Conservation (phyloP, 1,140 invertebrate species). For the Drosophila neocordata region DNA sequence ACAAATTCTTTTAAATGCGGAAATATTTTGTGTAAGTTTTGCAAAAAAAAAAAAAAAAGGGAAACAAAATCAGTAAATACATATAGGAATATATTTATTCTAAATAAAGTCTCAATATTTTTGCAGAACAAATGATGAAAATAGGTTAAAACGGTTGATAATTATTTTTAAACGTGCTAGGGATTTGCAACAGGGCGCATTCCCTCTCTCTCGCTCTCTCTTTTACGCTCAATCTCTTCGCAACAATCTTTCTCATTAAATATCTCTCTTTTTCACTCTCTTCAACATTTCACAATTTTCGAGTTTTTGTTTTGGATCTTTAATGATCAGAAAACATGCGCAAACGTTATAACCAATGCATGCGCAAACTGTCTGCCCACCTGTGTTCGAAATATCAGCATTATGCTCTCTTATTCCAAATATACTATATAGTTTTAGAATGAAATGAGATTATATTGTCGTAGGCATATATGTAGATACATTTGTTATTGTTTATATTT, state of each 20-base stretch:
- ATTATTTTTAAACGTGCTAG: constrained; percentile 80
- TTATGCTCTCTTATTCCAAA: constrained; percentile 14
- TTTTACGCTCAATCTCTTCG: constrained; percentile 2
- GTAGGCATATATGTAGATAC: not conserved
- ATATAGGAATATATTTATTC: constrained; percentile 2
- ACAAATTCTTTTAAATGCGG: constrained; percentile 73
- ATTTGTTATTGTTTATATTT: constrained; percentile 78
- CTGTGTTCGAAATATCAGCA: constrained; percentile 33
- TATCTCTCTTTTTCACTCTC: constrained; percentile 32
- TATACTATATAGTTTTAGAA: constrained; percentile 34
- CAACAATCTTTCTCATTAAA: not conserved
- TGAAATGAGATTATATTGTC: constrained; percentile 33
- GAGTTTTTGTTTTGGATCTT: constrained; percentile 25
- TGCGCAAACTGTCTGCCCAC: constrained; percentile 55
- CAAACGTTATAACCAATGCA: constrained; percentile 24
- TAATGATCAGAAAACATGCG: constrained; percentile 67
- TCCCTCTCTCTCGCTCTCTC: not conserved
- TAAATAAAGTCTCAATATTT: constrained; percentile 52
- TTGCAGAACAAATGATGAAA: constrained; percentile 36
- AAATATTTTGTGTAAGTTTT: constrained; percentile 70
- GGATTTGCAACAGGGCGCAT: constrained; percentile 68
- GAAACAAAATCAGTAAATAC: not conserved
- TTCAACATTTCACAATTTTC: constrained; percentile 7
- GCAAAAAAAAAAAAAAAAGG: not conserved
- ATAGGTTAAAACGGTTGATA: constrained; percentile 71